These are phyloP conservation scores for Actinernus sp. DNA, from an alignment of 92 coral and sea anemone genomes.

Conservation along the genomic window DNA sequence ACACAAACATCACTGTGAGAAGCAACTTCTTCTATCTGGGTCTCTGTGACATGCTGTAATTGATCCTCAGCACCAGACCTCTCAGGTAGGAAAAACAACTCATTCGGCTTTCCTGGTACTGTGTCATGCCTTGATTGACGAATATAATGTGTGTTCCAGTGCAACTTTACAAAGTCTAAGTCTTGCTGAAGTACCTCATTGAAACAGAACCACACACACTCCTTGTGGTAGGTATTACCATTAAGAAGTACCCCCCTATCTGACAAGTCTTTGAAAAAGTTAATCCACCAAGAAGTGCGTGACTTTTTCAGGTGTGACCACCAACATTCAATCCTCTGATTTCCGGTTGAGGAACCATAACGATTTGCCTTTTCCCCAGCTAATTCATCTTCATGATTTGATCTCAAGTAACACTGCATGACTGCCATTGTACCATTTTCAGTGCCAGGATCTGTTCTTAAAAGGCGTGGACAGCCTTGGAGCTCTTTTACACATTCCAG, in stretches of 20 bases:
- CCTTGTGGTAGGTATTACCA: slow-evolving; percentile 14
- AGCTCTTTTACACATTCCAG: slow-evolving; percentile 18
- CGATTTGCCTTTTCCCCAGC: slow-evolving; percentile 29
- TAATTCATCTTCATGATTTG: slow-evolving; percentile 12
- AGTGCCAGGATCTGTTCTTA: slow-evolving; percentile 26
- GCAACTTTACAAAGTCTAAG: too few species aligned
- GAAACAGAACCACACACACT: slow-evolving; percentile 34
- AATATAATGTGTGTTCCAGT: too few species aligned
- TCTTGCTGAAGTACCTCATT: too few species aligned
- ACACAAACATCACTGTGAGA: too few species aligned
- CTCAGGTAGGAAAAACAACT: too few species aligned
- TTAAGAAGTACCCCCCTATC: slow-evolving; percentile 7
- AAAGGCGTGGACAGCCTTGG: slow-evolving; percentile 13
- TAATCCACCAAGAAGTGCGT: slow-evolving; percentile 32
- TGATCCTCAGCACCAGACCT: too few species aligned
- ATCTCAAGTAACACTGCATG: slow-evolving; percentile 19
- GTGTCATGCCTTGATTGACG: too few species aligned
- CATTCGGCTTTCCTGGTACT: too few species aligned
- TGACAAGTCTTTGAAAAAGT: slow-evolving; percentile 20
- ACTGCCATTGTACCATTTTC: slow-evolving; percentile 27
- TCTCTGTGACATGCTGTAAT: too few species aligned
- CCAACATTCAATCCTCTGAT: slow-evolving; percentile 33
- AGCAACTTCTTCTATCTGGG: too few species aligned
- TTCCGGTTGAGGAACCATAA: slow-evolving; percentile 22
- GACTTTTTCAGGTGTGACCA: slow-evolving; percentile 19